Evolutionary conservation across 1,140 invertebrate genomes (phyloP), one percentile per base, ranked within the genome.

Genomic region (Saccostrea cuccullata): DNA sequence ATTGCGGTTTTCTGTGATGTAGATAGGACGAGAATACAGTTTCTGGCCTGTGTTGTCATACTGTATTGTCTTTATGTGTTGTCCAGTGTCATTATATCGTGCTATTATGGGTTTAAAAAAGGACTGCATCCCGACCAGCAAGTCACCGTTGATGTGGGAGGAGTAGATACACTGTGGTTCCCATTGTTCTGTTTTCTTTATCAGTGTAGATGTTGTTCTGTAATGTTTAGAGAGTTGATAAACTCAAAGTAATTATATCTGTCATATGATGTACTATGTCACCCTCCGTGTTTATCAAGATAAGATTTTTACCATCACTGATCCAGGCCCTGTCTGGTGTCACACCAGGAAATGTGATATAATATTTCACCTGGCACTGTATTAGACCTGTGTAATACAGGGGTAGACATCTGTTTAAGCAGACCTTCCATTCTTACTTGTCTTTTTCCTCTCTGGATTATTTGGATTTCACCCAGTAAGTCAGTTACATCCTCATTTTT

Each of bases 311-410:
- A 20, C 4, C 0, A 17, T 64, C 8, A 64, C 15, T 64, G 60
- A 64, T 64, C 60, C 60, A 64, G 15, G 20, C 9, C 15, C 9
- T 6, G 60, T 64, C 13, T 64, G 60, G 4, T 15, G 60, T 64
- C 60, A 64, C 60, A 64, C n/a, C 60, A 64, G 60, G 13, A 13
- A 64, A 64, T 64, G 60, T 64, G 60, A 64, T 64, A 64, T n/a
- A n/a, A n/a, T 20, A 17, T 17, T 17, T 20, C 60, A 17, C 13
- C 13, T 64, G 60, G 17, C 60, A 64, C 60, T 64, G 60, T 64
- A 17, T 20, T 1, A 64, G 60, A 13, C 1, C n/a, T 17, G n/a
- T 20, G 15, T 17, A 64, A 64, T 17, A 20, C 13, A 23, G 60
- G 60, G 9, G 60, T 6, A 6, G 12, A 64, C n/a, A 64, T 64